Evolutionary conservation across 2,113 vertebrate genomes (phyloP), one percentile per base, ranked within the genome.

Genomic region (Tretioscincus oriximinensis): DNA sequence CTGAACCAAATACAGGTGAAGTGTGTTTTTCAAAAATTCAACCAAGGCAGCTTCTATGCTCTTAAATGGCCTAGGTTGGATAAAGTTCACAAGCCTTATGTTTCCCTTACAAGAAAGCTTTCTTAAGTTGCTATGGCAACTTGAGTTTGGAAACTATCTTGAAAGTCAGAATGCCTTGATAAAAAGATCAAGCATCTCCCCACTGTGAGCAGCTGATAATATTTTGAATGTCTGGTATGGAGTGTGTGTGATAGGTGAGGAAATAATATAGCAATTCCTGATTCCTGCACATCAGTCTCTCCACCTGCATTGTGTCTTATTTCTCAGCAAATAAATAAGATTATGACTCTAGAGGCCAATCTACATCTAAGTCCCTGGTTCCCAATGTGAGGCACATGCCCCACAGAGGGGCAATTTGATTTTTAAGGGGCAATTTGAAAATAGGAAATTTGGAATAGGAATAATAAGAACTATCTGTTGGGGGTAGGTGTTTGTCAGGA

Each of bases 111-210:
- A 84, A 84, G 84, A 79, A 89, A 81, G 73, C 78, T 83, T 81
- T 77, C 54, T 76, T 77, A 84, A 74, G 90, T 92, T 87, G 83
- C 88, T 74, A 45, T 76, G 84, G 86, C 80, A 90, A 90, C 91
- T 28, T 64, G 76, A 78, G 29, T 58, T 73, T 66, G 31, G 49
- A 72, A 68, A 35, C 24, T 45, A 29, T 4, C 12, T 68, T 31
- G 26, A 76, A 72, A 82, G 49, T 67, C 64, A 84, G 67, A 68
- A 67, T 75, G 87, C 72, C 82, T 71, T 49, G 69, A 75, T n/a
- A 72, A 41, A 67, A 35, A 69, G 65, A 61, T 20, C 28, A 47
- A 73, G 64, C 65, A 2, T 41, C 54, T 68, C 29, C 51, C 77
- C 31, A 35, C 28, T 26, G 9, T 14, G 22, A 61, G 51, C 22